These are phyloP conservation scores for Apotomis turbidana DNA, from an alignment of 2,888 invertebrate species.

Conservation along the genomic window DNA sequence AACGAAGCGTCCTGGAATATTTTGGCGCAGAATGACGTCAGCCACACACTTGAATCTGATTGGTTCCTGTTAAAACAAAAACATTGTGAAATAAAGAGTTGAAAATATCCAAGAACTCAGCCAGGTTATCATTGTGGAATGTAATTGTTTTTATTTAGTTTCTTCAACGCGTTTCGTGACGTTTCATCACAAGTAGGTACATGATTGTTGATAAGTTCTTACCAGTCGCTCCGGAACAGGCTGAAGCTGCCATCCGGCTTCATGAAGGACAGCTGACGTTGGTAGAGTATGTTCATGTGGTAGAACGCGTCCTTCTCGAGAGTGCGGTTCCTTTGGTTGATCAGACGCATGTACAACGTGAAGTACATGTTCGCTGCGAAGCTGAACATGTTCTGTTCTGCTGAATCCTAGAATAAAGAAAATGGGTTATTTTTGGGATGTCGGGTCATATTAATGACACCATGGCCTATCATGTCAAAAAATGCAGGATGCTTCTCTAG, in stretches of 20 bases:
- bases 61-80: slow-evolving; percentile 85
- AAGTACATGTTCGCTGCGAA: slow-evolving; percentile 97
- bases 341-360: slow-evolving; percentile 94
- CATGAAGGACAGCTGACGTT: slow-evolving; percentile 95
- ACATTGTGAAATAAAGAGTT: background rate
- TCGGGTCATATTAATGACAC: too few relatives aligned
- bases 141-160: too few relatives aligned
- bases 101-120: too few relatives aligned
- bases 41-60: slow-evolving; percentile 94
- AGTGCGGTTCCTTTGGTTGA: slow-evolving; percentile 93
- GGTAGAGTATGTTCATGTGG: slow-evolving; percentile 95
- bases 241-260: slow-evolving; percentile 95
- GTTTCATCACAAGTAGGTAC: too few relatives aligned
- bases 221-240: slow-evolving; percentile 96
- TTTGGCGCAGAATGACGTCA: slow-evolving; percentile 95
- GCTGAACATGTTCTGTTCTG: slow-evolving; percentile 98
- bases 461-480: too few relatives aligned
- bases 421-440: background rate
- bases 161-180: too few relatives aligned
- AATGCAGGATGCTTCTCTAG: too few relatives aligned
- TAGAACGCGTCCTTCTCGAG: slow-evolving; percentile 92
- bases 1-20: slow-evolving; percentile 96
- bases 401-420: slow-evolving; percentile 86
- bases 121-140: too few relatives aligned
- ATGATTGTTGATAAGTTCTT: too few relatives aligned